A percentile compares a stretch with the other conserved stretches of the same genome.
Evolutionary conservation across 1,140 invertebrate genomes (phyloP).

Genomic region (Conus betulinus): DNA sequence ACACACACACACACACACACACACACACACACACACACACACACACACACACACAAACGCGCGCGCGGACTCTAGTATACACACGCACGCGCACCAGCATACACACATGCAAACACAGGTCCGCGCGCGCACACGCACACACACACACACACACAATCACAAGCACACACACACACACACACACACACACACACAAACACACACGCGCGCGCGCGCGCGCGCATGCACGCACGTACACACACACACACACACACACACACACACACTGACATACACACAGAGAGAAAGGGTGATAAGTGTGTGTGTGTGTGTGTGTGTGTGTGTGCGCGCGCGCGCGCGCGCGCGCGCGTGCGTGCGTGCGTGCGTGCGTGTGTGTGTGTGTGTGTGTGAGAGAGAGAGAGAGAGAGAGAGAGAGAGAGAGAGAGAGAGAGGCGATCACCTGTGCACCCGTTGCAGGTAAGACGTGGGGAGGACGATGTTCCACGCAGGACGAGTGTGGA

Average conservation of each 20-base stretch:
- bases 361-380: neutral
- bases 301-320: neutral
- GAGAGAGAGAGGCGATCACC: too few relatives aligned
- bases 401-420: neutral
- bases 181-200: neutral
- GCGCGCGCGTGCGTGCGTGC: neutral
- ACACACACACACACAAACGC: neutral
- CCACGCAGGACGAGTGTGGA: neutral
- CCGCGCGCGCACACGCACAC: neutral
- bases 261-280: neutral
- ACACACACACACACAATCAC: constrained; percentile 12
- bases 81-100: neutral
- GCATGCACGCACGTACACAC: neutral
- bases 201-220: neutral
- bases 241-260: neutral
- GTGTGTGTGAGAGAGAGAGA: neutral
- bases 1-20: constrained; percentile 6
- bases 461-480: neutral
- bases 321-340: neutral
- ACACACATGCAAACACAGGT: neutral
- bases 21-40: constrained; percentile 13
- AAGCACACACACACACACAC: constrained; percentile 12
- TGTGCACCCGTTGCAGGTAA: neutral
- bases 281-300: too few relatives aligned
- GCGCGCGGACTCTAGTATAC: neutral